These are phyloP conservation scores for Phasia obesa DNA, from an alignment of 2,888 invertebrate species.

Conservation along the genomic window DNA sequence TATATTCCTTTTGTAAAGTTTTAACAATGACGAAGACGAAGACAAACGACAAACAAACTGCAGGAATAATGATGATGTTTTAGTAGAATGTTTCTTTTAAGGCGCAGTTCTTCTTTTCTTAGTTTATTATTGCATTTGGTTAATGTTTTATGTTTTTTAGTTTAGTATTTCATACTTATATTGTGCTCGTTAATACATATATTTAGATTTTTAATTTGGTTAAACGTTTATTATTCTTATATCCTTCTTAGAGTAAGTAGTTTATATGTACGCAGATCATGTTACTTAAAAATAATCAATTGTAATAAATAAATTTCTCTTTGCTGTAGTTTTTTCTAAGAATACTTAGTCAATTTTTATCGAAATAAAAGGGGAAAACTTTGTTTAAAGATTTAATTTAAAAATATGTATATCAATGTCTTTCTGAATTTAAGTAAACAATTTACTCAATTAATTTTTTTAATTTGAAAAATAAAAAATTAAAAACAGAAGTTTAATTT, in stretches of 20 bases:
- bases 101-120: conserved; percentile 49
- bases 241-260: conserved; percentile 33
- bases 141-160: conserved; percentile 56
- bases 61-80: conserved; percentile 53
- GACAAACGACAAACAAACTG: conserved; percentile 77
- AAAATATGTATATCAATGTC: conserved; percentile 52
- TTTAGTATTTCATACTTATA: conserved; percentile 41
- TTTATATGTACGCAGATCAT: conserved; percentile 27
- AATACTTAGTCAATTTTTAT: not conserved
- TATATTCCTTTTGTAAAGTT: conserved; percentile 27
- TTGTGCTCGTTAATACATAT: conserved; percentile 33
- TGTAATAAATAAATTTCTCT: conserved; percentile 15
- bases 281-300: conserved; percentile 44
- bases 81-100: conserved; percentile 40
- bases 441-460: conserved; percentile 29
- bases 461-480: conserved; percentile 19
- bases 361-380: conserved; percentile 39
- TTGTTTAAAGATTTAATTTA: not conserved
- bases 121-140: conserved; percentile 10
- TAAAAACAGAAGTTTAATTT: not conserved
- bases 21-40: conserved; percentile 74
- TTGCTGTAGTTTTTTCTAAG: not conserved
- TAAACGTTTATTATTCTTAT: conserved; percentile 55
- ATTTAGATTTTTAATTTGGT: conserved; percentile 55
- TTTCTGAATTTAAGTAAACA: conserved; percentile 51